Percentiles rank a stretch among this genome's conserved stretches.
phyloP scores from a whole-genome alignment of 2,113 vertebrate genomes.

The Stegastes partitus region DNA sequence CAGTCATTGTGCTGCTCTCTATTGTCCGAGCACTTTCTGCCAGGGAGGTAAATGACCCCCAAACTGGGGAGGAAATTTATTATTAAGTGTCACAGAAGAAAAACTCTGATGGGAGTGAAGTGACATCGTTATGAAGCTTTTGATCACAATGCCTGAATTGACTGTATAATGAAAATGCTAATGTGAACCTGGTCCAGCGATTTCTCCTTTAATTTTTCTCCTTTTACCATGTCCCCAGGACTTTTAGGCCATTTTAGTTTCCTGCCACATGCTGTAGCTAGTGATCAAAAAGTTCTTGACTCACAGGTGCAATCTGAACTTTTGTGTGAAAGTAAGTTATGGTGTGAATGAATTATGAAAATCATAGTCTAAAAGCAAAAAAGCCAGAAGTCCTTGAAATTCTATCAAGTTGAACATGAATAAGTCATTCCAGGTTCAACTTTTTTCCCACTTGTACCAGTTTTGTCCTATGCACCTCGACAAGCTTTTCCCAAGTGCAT shows the following conservation, averaged over 20 bases:
- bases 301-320: conserved; percentile 24
- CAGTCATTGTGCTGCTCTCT: conserved; percentile 55
- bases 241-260: conserved; percentile 1
- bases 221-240: not conserved
- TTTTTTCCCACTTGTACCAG: conserved; percentile 10
- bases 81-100: conserved; percentile 37
- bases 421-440: conserved; percentile 23
- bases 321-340: conserved; percentile 3
- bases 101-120: conserved; percentile 40
- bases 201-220: conserved; percentile 30
- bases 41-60: conserved; percentile 45
- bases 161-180: conserved; percentile 36
- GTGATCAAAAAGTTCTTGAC: conserved; percentile 16
- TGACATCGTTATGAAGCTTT: conserved; percentile 4
- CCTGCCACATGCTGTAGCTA: not conserved
- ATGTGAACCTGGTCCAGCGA: conserved; percentile 15
- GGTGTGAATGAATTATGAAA: conserved; percentile 25
- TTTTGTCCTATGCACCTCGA: not conserved
- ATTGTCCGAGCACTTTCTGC: conserved; percentile 32
- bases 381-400: conserved; percentile 23
- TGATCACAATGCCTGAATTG: conserved; percentile 10
- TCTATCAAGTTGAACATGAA: conserved; percentile 16
- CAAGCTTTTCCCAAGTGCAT: not conserved
- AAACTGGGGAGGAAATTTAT: conserved; percentile 45
- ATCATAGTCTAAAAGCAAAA: not conserved